A percentile compares a stretch with the other conserved stretches of the same genome.
phyloP scores from a whole-genome alignment of 2,113 vertebrate genomes.

The Hemiprocne comata region DNA sequence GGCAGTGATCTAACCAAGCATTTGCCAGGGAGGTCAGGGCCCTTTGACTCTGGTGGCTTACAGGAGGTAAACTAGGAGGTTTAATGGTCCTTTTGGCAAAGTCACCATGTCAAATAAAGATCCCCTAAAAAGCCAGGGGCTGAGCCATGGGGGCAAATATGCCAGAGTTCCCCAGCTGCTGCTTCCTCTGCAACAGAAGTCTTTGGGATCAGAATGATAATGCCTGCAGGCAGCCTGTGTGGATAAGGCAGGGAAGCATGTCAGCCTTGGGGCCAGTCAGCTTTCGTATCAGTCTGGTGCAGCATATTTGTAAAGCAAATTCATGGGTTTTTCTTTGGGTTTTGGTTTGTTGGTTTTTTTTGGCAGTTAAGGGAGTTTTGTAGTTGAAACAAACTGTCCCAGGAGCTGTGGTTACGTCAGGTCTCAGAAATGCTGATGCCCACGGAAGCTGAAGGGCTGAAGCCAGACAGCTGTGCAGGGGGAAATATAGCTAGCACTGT shows the following conservation, averaged over 20 bases:
- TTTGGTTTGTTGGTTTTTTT: background rate
- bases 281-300: background rate
- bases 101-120: background rate
- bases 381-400: background rate
- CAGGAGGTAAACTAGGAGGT: background rate
- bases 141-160: background rate
- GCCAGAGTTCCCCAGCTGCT: background rate
- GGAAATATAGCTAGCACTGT: background rate
- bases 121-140: background rate
- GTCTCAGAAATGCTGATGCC: background rate
- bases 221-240: background rate
- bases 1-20: background rate
- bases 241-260: background rate
- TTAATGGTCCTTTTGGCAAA: background rate
- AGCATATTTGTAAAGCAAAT: background rate
- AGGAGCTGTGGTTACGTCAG: background rate
- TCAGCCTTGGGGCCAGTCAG: background rate
- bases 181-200: background rate
- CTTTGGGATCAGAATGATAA: background rate
- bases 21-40: background rate
- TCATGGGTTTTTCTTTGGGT: accelerated
- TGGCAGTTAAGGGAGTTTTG: background rate
- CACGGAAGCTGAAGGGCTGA: background rate
- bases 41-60: background rate
- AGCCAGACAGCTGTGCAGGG: background rate